A percentile compares a stretch with the other conserved stretches of the same genome.
Evolutionary conservation across 1,140 invertebrate genomes (phyloP).

Genomic region (Sipha flava): DNA sequence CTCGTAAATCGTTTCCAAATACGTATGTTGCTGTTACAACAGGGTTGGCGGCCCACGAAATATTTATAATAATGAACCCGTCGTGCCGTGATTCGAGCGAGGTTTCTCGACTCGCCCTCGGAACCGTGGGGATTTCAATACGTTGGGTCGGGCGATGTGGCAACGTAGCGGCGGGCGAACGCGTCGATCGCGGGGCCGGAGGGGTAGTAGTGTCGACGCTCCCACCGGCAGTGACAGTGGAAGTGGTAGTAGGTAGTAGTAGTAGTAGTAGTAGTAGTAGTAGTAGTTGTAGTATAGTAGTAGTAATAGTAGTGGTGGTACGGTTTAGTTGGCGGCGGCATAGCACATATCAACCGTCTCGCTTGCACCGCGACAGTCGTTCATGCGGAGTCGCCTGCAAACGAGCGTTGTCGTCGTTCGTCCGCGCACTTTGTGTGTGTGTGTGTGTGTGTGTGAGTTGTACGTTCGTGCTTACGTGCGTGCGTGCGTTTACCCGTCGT

Average conservation of each 20-base stretch:
- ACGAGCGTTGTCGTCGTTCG: neutral
- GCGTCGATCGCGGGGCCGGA: neutral
- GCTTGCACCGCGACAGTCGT: neutral
- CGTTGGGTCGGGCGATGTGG: neutral
- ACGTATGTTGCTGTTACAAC: no score
- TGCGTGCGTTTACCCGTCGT: no score
- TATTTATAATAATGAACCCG: no score
- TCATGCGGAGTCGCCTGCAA: slow-evolving; percentile 6
- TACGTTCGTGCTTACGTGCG: no score
- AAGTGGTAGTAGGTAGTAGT: no score
- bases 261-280: no score
- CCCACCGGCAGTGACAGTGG: neutral
- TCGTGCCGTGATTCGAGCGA: neutral
- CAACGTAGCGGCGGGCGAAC: neutral
- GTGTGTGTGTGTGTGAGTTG: neutral
- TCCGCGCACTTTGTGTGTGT: neutral
- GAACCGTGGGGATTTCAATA: neutral
- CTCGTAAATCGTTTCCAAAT: no score
- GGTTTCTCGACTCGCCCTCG: neutral
- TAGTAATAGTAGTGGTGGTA: no score
- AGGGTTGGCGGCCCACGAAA: no score
- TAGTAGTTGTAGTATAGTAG: no score
- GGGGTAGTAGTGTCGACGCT: neutral
- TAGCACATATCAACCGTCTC: neutral
- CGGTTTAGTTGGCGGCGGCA: no score